Evolutionary conservation across 2,797 vertebrate species (phyloP).

Genomic region (Euphonia xanthogaster): DNA sequence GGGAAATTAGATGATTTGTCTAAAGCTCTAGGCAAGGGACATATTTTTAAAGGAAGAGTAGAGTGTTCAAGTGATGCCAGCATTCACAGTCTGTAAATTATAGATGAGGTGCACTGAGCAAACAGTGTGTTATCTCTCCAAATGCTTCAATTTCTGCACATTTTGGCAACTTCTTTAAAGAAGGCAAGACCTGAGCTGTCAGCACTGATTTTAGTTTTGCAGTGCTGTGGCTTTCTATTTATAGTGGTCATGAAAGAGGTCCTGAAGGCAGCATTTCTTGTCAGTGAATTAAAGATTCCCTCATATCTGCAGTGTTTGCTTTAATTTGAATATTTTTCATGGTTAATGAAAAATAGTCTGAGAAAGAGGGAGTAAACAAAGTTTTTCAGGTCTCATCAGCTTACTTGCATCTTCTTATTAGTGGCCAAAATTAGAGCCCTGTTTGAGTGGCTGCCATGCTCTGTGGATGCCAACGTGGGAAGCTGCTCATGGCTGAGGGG

Average conservation of each 20-base stretch:
- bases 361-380: neutral
- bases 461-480: neutral
- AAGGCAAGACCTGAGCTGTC: neutral
- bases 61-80: neutral
- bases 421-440: neutral
- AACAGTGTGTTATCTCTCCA: constrained; percentile 23
- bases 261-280: neutral
- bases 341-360: neutral
- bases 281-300: neutral
- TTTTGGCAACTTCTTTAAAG: constrained; percentile 20
- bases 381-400: neutral
- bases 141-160: constrained; percentile 12
- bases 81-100: constrained; percentile 19
- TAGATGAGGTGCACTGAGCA: constrained; percentile 19
- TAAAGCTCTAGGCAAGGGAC: neutral
- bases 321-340: constrained; percentile 1
- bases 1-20: neutral
- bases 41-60: neutral
- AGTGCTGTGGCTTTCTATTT: constrained; percentile 19
- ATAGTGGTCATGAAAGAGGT: neutral
- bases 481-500: neutral
- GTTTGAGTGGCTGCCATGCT: neutral
- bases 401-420: neutral
- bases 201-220: neutral
- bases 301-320: neutral